These are phyloP conservation scores for Caenorhabditis sulstoni DNA, from an alignment of 2,888 invertebrate species.

Conservation along the genomic window DNA sequence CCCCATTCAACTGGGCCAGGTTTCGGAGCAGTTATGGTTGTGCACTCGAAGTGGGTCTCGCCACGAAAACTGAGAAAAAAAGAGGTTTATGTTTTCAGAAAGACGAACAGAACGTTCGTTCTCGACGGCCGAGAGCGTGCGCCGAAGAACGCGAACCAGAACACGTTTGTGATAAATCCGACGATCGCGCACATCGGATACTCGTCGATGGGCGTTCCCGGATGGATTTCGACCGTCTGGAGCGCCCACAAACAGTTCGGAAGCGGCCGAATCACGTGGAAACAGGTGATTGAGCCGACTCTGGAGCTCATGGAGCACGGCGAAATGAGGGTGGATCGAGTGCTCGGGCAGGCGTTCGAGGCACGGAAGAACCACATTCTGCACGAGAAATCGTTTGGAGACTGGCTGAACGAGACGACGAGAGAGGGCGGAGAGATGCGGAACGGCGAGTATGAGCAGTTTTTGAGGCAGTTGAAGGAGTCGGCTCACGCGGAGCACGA, in stretches of 20 bases:
- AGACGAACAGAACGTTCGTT: constrained; percentile 49
- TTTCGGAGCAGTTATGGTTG: constrained; percentile 54
- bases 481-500: constrained; percentile 55
- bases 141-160: constrained; percentile 57
- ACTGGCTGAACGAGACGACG: constrained; percentile 22
- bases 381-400: constrained; percentile 50
- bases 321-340: constrained; percentile 23
- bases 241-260: constrained; percentile 59
- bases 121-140: constrained; percentile 57
- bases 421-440: constrained; percentile 16
- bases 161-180: constrained; percentile 62
- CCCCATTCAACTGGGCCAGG: constrained; percentile 64
- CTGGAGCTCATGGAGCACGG: constrained; percentile 24
- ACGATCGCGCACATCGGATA: constrained; percentile 62
- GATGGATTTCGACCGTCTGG: constrained; percentile 60
- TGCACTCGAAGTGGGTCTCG: constrained; percentile 59
- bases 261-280: constrained; percentile 59
- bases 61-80: not conserved
- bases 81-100: constrained; percentile 30
- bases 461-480: constrained; percentile 32
- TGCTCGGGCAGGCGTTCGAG: constrained; percentile 44
- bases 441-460: constrained; percentile 36
- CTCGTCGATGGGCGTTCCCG: constrained; percentile 63
- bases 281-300: constrained; percentile 56
- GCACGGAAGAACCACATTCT: constrained; percentile 45